Base-by-base conservation (phyloP, 2,113 vertebrate genomes). In the Syrrhaptes paradoxus region DNA sequence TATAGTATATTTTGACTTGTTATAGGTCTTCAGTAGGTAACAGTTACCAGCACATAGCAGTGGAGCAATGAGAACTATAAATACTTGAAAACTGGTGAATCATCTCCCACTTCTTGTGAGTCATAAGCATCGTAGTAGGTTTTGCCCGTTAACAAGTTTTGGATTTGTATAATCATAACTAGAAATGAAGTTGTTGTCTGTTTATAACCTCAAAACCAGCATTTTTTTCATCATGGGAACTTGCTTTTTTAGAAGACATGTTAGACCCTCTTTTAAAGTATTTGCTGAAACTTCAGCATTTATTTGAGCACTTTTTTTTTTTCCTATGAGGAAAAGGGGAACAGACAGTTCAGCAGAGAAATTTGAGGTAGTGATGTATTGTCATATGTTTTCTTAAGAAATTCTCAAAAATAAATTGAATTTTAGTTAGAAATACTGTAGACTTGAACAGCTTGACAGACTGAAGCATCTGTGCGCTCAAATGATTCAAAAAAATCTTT, bases 71-170 rank as follows among this genome's bases (percentile, higher is more conserved):
- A 83, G 67, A 77, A 31, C 71, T 94, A 92, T 78, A 96, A 95
- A 95, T 95, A 93, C 81, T 87, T 89, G 67, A 63, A 91, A 91
- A 80, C 22, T 51, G 26, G n/a, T 96, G 85, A 96, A 91, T 96
- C 94, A 96, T 95, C 76, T 96, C 89, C 34, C 28, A 66, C 51
- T 91, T 94, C 48, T 76, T 87, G 36, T 96, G 87, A 96, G 41
- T 96, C 95, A 96, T 70, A 78, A 68, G 14, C 11, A 58, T 91
- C 51, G 62, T 54, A 75, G 54, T 59, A 67, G 41, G 51, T 83
- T 96, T 94, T 88, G 71, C 81, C 89, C 87, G 58, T 65, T 88
- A 93, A 85, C 6, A 45, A 78, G 32, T 63, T 87, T 65, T 24
- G 45, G 36, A 59, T 84, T 68, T 84, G 51, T 94, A 57, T 61